Percentiles rank a stretch among this genome's conserved stretches.
phyloP scores from a whole-genome alignment of 2,888 invertebrate genomes.

The Acleris cristana region DNA sequence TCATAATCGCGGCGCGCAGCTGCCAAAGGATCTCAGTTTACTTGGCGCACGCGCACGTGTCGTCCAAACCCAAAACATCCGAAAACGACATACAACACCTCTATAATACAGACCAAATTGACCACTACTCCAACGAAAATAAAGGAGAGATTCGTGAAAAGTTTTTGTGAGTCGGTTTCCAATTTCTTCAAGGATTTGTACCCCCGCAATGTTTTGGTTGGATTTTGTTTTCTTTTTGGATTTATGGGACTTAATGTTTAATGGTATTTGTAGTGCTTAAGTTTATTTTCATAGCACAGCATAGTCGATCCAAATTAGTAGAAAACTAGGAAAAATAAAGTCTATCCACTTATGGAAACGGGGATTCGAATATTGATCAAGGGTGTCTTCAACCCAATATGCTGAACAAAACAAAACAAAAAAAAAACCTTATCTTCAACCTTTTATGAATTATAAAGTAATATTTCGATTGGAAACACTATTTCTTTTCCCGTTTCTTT shows the following conservation, averaged over 20 bases:
- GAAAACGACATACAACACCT: slow-evolving; percentile 57
- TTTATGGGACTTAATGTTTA: slow-evolving; percentile 24
- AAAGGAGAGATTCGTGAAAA: slow-evolving; percentile 39
- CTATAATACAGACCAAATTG: slow-evolving; percentile 41
- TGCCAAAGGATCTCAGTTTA: slow-evolving; percentile 82
- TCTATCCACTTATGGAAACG: no score
- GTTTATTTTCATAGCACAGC: neutral
- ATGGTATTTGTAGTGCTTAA: slow-evolving; percentile 3
- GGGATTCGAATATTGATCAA: no score
- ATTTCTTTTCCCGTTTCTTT: no score
- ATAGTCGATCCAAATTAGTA: no score
- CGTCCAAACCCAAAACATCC: slow-evolving; percentile 38
- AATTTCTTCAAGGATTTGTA: slow-evolving; percentile 43
- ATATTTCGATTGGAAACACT: no score
- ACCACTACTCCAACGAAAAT: slow-evolving; percentile 37
- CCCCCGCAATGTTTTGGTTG: slow-evolving; percentile 39
- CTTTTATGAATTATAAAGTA: no score
- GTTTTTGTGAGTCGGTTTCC: slow-evolving; percentile 40
- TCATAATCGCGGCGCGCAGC: slow-evolving; percentile 68
- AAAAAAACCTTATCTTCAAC: no score
- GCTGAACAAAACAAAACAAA: no score
- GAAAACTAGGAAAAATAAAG: no score
- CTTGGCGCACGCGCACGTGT: slow-evolving; percentile 80
- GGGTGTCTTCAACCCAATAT: no score
- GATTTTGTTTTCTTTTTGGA: slow-evolving; percentile 38